phyloP scores from a whole-genome alignment of 2,797 vertebrate genomes.

The Chrysocyon brachyurus region DNA sequence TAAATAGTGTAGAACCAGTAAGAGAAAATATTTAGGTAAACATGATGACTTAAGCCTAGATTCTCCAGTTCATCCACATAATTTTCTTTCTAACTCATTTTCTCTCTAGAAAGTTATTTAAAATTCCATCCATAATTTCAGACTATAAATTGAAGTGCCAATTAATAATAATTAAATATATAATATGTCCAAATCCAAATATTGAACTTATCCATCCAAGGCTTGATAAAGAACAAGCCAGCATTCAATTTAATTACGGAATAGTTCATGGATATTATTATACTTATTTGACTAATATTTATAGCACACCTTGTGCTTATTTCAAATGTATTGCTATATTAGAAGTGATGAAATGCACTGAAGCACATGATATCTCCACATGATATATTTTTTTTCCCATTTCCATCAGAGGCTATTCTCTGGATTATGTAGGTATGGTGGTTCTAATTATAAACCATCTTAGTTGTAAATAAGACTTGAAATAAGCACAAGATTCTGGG shows the following conservation, averaged over 20 bases:
- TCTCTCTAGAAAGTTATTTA: not conserved
- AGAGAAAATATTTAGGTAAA: not conserved
- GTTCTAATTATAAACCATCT: not conserved
- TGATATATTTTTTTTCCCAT: not conserved
- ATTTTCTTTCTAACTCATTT: not conserved
- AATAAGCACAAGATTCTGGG: slow-evolving; percentile 40
- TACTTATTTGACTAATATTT: not conserved
- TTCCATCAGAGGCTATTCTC: not conserved
- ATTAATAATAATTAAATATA: not conserved
- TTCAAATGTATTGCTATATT: not conserved
- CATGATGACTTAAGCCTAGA: not conserved
- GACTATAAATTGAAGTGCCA: not conserved
- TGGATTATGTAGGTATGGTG: not conserved
- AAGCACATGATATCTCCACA: not conserved
- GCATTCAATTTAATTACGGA: not conserved
- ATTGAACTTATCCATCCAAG: not conserved
- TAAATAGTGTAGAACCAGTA: not conserved
- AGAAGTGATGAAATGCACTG: not conserved
- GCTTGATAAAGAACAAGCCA: not conserved
- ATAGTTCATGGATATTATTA: not conserved
- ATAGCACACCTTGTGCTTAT: not conserved
- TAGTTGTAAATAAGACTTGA: not conserved
- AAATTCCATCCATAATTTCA: not conserved
- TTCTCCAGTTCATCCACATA: not conserved
- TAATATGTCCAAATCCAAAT: not conserved